Base-by-base conservation (phyloP, 2,797 vertebrate species). In the Enteromius treurensis region DNA sequence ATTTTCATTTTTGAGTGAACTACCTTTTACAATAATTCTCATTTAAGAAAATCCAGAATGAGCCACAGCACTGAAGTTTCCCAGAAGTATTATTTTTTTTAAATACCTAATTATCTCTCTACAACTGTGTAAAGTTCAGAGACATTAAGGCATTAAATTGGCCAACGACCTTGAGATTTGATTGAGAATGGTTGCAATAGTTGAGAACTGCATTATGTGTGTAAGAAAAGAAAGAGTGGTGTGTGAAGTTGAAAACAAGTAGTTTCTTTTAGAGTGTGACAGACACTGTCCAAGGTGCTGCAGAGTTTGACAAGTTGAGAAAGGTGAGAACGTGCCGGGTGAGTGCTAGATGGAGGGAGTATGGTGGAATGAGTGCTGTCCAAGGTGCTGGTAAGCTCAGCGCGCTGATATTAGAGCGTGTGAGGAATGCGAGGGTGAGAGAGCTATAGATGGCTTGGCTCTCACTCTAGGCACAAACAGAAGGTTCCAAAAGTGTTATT, bases 211-310 rank as follows among this genome's bases (percentile, higher is more conserved):
- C 73, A 55, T 51, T 6, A 17, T 58, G 79, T 65, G 77, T 77
- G 83, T 85, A 62, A 82, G 74, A 83, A 58, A 53, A 68, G 73
- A 75, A 76, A 79, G 73, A 37, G 23, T 70, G 75, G 64, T 51
- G 71, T 75, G 60, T 58, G 67, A 69, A n/a, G 76, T 53, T 78
- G 75, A 53, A 78, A 77, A 77, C 15, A 80, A 73, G 55, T 78
- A 45, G 81, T 64, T 75, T 73, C 73, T 81, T 74, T 86, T 67
- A 73, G 17, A 83, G 84, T 53, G 84, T 58, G 82, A 82, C 78
- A 79, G 83, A 85, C 74, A 77, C 84, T 87, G 88, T 89, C 87
- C 86, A 87, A 84, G 86, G 86, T 87, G 81, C 84, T 86, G 84
- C 67, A 55, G 83, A 85, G 81, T 77, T 86, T 77, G 83, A 89